Base-by-base conservation (phyloP, 2,797 vertebrate genomes). In the Esox masquinongy region DNA sequence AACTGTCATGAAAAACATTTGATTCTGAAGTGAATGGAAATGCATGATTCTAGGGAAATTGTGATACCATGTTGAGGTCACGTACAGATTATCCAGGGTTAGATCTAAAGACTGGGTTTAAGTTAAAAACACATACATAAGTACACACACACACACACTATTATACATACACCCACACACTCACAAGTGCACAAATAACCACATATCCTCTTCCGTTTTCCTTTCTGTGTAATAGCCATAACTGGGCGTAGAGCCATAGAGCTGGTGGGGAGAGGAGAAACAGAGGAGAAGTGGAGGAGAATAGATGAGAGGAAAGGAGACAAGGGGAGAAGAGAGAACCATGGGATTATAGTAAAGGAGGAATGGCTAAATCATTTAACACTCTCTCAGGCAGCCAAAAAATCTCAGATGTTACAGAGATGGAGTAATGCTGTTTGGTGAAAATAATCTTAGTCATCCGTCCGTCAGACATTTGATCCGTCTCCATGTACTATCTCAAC, bases 161-260 rank as follows among this genome's bases (percentile, higher is more conserved):
- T 59, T 24, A 24, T 59, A n/a, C 17, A n/a, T 11, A 31, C 63
- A 14, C 16, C 29, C 16, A 17, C 15, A 66, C 64, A 31, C 64
- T 31, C 64, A 34, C 31, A 12, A 66, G 64, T 66, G 29, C 64
- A 66, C 67, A 68, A 68, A 68, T 68, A 43, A 66, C 64, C 29
- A 66, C 64, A 66, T 66, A 31, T 66, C 64, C 29, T 36, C 29
- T 66, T 66, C 29, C 63, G 14, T 17, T 34, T 34, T 66, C 63
- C 63, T 66, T 16, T 66, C 63, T 6, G 24, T 3, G 6, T n/a
- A n/a, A 36, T 22, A n/a, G 34, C 34, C n/a, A 39, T 68, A 39
- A 68, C 36, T 56, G 56, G 72, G 72, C 50, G 5, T 50, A n/a
- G 15, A 29, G 22, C 70, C 43, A 47, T 47, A 24, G 39, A 26